Conservation (phyloP, 2,113 vertebrate species). For the Hippocampus barbouri region DNA sequence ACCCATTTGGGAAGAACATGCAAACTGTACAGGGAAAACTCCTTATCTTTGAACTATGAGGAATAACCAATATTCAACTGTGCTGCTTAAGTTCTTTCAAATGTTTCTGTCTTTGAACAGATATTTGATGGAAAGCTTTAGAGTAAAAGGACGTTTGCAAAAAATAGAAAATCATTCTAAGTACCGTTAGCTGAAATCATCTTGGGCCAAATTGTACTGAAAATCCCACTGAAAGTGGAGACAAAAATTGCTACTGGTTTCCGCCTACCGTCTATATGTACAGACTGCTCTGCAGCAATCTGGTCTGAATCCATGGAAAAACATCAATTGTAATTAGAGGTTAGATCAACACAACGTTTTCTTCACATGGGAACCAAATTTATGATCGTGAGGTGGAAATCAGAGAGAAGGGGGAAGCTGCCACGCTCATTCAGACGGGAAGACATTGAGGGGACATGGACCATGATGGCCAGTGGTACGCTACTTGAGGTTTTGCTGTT, state of each 20-base stretch:
- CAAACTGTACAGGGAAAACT: not conserved
- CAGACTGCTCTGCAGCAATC: constrained; percentile 34
- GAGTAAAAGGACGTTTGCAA: not conserved
- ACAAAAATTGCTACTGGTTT: constrained; percentile 7
- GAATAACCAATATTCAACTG: not conserved
- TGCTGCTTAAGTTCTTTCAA: not conserved
- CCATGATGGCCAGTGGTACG: constrained; percentile 45
- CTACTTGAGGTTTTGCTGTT: constrained; percentile 37
- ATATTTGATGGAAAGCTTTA: not conserved
- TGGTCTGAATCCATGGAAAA: constrained; percentile 52
- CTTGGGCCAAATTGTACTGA: not conserved
- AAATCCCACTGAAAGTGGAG: constrained; percentile 1
- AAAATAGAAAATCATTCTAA: not conserved
- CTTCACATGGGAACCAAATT: constrained; percentile 48
- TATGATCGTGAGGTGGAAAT: constrained; percentile 53
- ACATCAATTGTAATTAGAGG: constrained; percentile 56
- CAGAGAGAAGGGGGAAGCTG: constrained; percentile 47
- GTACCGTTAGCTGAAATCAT: not conserved
- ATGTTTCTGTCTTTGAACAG: not conserved
- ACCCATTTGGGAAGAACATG: not conserved
- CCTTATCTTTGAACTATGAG: not conserved
- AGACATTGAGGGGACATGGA: constrained; percentile 29
- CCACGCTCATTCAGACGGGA: constrained; percentile 35
- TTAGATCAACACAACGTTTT: constrained; percentile 41
- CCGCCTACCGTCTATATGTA: constrained; percentile 22